phyloP scores from a whole-genome alignment of 2,113 vertebrate species.

The Pan paniscus region DNA sequence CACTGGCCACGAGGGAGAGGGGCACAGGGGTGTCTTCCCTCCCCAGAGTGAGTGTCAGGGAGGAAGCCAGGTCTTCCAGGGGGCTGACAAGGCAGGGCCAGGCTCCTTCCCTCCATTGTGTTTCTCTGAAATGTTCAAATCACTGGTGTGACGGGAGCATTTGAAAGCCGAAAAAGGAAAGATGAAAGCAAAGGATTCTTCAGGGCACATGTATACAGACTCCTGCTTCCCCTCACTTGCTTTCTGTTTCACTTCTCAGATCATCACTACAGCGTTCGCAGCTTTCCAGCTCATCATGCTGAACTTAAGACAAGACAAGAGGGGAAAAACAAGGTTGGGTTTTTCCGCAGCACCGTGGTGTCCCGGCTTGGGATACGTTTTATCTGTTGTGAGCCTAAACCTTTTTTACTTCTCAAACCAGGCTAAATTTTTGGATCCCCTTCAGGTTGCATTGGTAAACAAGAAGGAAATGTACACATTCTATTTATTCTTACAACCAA shows the following conservation, averaged over 20 bases:
- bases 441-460: background rate
- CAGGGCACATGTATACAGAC: no score
- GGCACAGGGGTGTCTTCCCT: background rate
- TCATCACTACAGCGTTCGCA: background rate
- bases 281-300: background rate
- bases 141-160: background rate
- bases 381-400: background rate
- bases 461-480: background rate
- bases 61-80: background rate
- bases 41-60: background rate
- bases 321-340: background rate
- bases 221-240: background rate
- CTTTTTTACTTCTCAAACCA: conserved; percentile 2
- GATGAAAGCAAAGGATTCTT: background rate
- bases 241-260: conserved; percentile 51
- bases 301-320: background rate
- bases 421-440: background rate
- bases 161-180: background rate
- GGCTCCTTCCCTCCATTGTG: background rate
- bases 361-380: background rate
- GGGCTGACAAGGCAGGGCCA: background rate
- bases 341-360: background rate
- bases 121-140: background rate
- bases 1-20: background rate
- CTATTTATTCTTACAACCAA: conserved; percentile 3